phyloP scores from a whole-genome alignment of 2,888 invertebrate species.

The Athripsodes cinereus region DNA sequence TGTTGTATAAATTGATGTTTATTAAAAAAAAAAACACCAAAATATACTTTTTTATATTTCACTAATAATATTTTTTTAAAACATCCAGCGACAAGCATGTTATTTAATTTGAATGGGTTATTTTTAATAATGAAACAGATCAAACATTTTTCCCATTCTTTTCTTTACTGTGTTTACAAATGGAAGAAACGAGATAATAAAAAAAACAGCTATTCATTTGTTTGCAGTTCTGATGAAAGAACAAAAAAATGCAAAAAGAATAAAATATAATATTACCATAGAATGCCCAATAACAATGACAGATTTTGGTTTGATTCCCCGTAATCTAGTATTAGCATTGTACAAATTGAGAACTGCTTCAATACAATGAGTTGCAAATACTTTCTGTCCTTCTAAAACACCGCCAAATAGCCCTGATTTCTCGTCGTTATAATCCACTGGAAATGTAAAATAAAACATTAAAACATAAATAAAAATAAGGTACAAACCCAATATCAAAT shows the following conservation, averaged over 20 bases:
- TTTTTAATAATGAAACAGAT: too few relatives aligned
- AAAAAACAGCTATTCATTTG: too few relatives aligned
- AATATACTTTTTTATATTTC: too few relatives aligned
- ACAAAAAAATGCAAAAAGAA: not conserved
- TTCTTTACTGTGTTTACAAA: too few relatives aligned
- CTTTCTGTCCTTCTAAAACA: slow-evolving; percentile 68
- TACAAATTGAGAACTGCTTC: slow-evolving; percentile 71
- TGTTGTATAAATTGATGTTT: too few relatives aligned
- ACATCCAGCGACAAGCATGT: too few relatives aligned
- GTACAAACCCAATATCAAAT: not conserved
- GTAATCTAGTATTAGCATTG: slow-evolving; percentile 39
- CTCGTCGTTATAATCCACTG: slow-evolving; percentile 84
- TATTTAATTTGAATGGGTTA: too few relatives aligned
- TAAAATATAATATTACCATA: slow-evolving; percentile 58
- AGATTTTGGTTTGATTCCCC: slow-evolving; percentile 46
- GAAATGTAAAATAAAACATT: slow-evolving; percentile 2
- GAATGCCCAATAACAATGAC: slow-evolving; percentile 92
- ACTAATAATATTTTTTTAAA: too few relatives aligned
- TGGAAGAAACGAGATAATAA: too few relatives aligned
- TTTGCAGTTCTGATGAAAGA: too few relatives aligned
- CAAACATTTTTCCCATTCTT: too few relatives aligned
- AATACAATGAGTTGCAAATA: slow-evolving; percentile 65
- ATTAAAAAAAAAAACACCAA: too few relatives aligned
- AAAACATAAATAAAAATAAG: not conserved
- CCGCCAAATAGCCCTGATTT: slow-evolving; percentile 83